Evolutionary conservation across 2,888 invertebrate species (phyloP).

Genomic region (Incurvaria masculella): DNA sequence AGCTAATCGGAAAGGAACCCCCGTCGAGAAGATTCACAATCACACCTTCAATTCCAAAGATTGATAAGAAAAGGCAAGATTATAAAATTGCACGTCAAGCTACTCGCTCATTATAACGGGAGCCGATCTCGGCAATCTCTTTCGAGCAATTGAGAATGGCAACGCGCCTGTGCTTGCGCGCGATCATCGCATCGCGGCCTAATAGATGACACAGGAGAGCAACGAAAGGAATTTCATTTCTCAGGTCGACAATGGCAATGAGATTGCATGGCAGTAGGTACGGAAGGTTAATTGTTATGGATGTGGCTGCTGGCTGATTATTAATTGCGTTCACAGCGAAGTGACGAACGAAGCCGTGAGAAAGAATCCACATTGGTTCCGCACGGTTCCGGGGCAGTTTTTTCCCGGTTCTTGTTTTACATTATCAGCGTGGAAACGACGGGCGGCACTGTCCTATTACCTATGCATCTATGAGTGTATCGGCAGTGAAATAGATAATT

Average conservation of each 20-base stretch:
- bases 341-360: neutral
- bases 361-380: neutral
- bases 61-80: too few species aligned
- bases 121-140: neutral
- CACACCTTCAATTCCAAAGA: too few species aligned
- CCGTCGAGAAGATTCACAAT: too few species aligned
- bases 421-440: neutral
- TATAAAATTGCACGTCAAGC: neutral
- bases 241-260: neutral
- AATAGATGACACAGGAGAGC: neutral
- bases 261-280: neutral
- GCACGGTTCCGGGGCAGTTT: neutral
- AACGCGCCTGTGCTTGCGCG: neutral
- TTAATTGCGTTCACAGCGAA: neutral
- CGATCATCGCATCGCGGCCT: neutral
- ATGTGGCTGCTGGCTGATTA: neutral
- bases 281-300: neutral
- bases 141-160: neutral
- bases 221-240: neutral
- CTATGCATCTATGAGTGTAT: too few species aligned
- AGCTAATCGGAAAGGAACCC: too few species aligned
- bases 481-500: too few species aligned
- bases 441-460: too few species aligned
- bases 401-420: neutral
- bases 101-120: neutral